Percentiles rank a stretch among this genome's conserved stretches.
phyloP scores from a whole-genome alignment of 2,113 vertebrate species.

The Lipotes vexillifer region DNA sequence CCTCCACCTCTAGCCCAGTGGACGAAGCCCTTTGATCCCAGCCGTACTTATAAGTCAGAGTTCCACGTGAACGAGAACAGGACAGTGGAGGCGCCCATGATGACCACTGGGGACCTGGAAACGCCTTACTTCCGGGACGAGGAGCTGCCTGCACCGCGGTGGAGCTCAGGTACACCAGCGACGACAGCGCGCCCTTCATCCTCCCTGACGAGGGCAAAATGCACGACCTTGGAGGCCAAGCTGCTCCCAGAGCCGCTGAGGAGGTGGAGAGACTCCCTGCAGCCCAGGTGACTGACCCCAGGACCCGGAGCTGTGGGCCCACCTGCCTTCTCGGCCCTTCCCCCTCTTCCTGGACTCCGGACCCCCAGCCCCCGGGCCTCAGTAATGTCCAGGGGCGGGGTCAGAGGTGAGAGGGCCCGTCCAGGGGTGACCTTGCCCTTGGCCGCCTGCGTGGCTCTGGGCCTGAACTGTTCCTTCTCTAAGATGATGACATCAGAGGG shows the following conservation, averaged over 20 bases:
- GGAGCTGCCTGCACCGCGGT: slow-evolving; percentile 54
- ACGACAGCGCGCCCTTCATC: slow-evolving; percentile 55
- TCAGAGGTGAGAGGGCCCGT: rapidly evolving
- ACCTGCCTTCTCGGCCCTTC: rapidly evolving
- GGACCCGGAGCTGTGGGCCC: rapidly evolving
- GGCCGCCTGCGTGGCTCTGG: neutral
- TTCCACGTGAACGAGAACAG: slow-evolving; percentile 79
- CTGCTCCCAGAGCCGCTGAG: slow-evolving; percentile 57
- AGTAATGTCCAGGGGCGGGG: rapidly evolving
- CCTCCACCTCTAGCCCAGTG: slow-evolving; percentile 80
- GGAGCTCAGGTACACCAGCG: slow-evolving; percentile 62
- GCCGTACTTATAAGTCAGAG: slow-evolving; percentile 50
- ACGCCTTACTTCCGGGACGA: slow-evolving; percentile 70
- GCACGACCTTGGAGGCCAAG: slow-evolving; percentile 64
- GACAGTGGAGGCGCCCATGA: slow-evolving; percentile 85
- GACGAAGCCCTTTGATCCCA: slow-evolving; percentile 80
- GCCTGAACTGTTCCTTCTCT: neutral
- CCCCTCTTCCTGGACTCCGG: neutral
- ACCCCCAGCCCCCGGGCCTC: rapidly evolving
- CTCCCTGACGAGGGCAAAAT: slow-evolving; percentile 70
- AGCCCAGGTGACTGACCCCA: slow-evolving; percentile 26
- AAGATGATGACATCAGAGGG: no score
- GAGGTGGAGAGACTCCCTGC: slow-evolving; percentile 52
- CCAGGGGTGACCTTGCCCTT: rapidly evolving
- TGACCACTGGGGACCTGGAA: slow-evolving; percentile 65